Conservation (phyloP, 2,113 vertebrate genomes). For the Datnioides undecimradiatus region DNA sequence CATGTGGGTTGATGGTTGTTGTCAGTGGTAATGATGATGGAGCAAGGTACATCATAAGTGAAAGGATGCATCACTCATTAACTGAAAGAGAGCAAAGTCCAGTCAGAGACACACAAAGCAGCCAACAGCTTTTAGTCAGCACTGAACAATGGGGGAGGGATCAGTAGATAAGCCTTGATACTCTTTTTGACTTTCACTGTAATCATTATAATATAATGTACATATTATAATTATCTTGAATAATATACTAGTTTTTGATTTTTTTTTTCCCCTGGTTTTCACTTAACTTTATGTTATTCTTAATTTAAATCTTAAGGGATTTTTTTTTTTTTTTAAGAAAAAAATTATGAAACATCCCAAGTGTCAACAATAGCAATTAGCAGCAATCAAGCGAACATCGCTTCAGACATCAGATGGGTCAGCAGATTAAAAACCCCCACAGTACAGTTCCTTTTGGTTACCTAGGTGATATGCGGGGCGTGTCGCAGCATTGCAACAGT, state of each 20-base stretch:
- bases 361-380: constrained; percentile 33
- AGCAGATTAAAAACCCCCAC: constrained; percentile 61
- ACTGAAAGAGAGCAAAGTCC: constrained; percentile 74
- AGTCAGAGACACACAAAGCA: constrained; percentile 5
- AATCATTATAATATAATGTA: neutral
- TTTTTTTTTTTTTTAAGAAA: no score
- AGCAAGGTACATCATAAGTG: constrained; percentile 48
- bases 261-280: neutral
- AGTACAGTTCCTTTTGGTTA: constrained; percentile 57
- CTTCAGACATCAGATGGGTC: constrained; percentile 59
- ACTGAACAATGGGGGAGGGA: neutral
- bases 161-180: neutral
- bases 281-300: neutral
- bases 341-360: constrained; percentile 4
- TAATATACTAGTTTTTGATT: no score
- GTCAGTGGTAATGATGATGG: neutral
- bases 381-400: constrained; percentile 27
- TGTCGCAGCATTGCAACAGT: constrained; percentile 70
- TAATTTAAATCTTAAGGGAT: neutral
- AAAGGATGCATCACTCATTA: constrained; percentile 70
- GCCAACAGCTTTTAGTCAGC: neutral
- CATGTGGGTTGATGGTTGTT: constrained; percentile 2
- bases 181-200: neutral
- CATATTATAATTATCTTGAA: no score
- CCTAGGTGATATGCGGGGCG: constrained; percentile 68